Conservation (phyloP, 2,888 invertebrate genomes). For the Stenodera caucasica region DNA sequence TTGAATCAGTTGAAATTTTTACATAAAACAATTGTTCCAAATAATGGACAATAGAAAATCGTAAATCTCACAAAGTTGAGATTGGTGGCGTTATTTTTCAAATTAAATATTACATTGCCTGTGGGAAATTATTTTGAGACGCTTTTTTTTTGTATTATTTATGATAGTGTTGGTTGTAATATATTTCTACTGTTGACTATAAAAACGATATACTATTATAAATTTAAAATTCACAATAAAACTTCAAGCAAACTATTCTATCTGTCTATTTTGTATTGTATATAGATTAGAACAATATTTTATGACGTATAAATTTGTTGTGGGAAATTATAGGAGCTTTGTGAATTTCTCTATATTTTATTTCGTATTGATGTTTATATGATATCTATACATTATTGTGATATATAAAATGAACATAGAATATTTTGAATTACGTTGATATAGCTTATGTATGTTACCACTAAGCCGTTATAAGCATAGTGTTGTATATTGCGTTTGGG, state of each 20-base stretch:
- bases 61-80: slow-evolving; percentile 11
- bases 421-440: not conserved
- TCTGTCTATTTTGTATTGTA: not conserved
- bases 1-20: not conserved
- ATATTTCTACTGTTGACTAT: not conserved
- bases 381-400: not conserved
- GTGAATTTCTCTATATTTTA: not conserved
- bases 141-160: slow-evolving; percentile 13
- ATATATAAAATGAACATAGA: not conserved
- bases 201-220: not conserved
- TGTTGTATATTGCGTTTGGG: slow-evolving; percentile 1
- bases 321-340: too few relatives aligned
- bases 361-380: not conserved
- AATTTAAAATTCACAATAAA: not conserved
- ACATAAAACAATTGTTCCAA: slow-evolving; percentile 15
- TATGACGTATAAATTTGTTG: not conserved
- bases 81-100: slow-evolving; percentile 21
- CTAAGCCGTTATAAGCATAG: not conserved
- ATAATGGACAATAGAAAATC: slow-evolving; percentile 16
- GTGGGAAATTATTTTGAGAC: slow-evolving; percentile 27
- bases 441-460: not conserved
- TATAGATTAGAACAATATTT: not conserved
- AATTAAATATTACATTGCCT: slow-evolving; percentile 28
- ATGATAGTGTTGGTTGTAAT: slow-evolving; percentile 7
- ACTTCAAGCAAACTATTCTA: not conserved